Base-by-base conservation (phyloP, 2,797 vertebrate genomes). In the Neosalanx taihuensis region DNA sequence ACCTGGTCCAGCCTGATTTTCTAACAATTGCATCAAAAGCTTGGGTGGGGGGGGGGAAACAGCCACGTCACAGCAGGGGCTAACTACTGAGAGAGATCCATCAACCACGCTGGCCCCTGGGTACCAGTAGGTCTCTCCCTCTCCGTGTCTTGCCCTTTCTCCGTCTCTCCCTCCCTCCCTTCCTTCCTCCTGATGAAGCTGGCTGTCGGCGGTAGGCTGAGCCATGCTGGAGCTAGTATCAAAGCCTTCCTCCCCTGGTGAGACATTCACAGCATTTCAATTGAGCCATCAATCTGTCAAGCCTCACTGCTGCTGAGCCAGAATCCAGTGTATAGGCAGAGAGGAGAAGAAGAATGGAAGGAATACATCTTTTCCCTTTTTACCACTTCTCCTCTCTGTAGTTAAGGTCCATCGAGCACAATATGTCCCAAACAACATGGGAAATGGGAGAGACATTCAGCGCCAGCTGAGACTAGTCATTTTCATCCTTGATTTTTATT, bases 221-320 rank as follows among this genome's bases (percentile, higher is more conserved):
- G 82, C 82, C 79, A 80, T 71, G 33, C 75, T 72, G 83, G 80
- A 80, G 81, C 78, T 72, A 49, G 72, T 74, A 83, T 89, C 86
- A 86, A 84, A 80, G 74, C 77, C 64, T 67, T 80, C 77, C 82
- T 80, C 71, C 83, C 76, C 76, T 53, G 57, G 79, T 81, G 86
- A 85, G 82, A 89, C 85, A 86, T 81, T 85, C 84, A 79, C 71
- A 81, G 86, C 82, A 81, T 89, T 89, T 85, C 84, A 88, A 92
- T 87, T 87, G 88, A 91, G 86, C 85, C 85, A 87, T 92, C 90
- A 86, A 81, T 87, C 86, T 89, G 86, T 88, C 84, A 87, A 74
- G 75, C 76, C 56, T 79, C 81, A 75, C 78, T 70, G 69, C 72
- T 53, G 65, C 80, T 74, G 78, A 83, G 73, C 76, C 72, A 60